These are phyloP conservation scores for Chloropsis cyanopogon DNA, from an alignment of 2,113 vertebrate species.

Conservation along the genomic window DNA sequence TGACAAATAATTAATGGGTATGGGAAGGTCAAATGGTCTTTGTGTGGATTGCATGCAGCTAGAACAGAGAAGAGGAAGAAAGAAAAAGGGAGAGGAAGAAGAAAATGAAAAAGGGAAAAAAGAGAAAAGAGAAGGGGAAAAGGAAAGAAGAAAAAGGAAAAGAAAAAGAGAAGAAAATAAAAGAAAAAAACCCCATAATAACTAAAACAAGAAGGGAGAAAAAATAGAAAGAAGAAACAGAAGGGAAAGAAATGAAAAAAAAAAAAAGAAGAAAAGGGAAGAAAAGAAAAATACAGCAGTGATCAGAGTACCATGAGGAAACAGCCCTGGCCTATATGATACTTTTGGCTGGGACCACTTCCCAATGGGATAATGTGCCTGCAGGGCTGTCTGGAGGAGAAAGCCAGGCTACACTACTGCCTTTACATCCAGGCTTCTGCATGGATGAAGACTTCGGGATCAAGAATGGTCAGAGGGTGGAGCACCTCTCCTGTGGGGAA, in stretches of 20 bases:
- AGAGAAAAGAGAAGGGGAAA: accelerated
- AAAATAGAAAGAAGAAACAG: not conserved
- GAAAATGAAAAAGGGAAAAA: accelerated
- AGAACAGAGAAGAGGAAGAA: not conserved
- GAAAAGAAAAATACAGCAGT: not conserved
- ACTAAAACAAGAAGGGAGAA: not conserved
- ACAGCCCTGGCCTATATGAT: not conserved
- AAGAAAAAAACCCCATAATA: not conserved
- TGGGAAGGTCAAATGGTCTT: not conserved
- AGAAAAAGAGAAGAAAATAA: not conserved
- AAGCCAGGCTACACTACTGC: not conserved
- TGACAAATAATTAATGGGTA: not conserved
- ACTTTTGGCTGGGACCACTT: not conserved
- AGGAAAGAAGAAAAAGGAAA: no score
- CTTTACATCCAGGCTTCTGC: not conserved
- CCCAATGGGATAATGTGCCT: accelerated
- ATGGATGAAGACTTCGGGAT: not conserved
- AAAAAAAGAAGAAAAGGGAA: not conserved
- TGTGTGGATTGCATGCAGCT: not conserved
- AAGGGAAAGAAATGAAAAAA: not conserved
- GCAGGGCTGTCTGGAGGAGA: not conserved
- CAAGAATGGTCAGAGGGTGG: not conserved
- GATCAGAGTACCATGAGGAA: not conserved
- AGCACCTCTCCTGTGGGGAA: not conserved
- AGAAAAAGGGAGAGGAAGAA: no score